Conservation (phyloP, 2,113 vertebrate species). For the Cariama cristata region DNA sequence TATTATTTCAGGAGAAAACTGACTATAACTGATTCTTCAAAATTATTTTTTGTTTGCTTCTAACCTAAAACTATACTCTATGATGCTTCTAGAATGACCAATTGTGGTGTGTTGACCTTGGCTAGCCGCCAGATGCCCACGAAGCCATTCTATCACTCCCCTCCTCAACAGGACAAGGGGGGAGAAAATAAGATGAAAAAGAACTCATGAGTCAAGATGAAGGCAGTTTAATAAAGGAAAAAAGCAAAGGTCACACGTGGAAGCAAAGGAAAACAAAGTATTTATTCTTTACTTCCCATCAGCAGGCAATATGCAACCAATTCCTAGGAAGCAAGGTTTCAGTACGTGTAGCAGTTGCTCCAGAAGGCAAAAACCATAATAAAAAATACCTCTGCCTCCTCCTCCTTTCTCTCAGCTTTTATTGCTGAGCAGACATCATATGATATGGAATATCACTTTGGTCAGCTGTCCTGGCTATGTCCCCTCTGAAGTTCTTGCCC, state of each 20-base stretch:
- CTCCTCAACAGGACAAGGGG: background rate
- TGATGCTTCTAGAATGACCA: background rate
- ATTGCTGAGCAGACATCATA: background rate
- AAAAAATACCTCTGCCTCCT: accelerated
- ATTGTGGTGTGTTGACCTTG: background rate
- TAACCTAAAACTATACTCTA: background rate
- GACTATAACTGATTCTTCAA: background rate
- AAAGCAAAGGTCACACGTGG: accelerated
- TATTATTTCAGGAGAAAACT: background rate
- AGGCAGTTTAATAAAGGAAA: background rate
- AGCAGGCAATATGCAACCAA: background rate
- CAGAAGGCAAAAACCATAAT: accelerated
- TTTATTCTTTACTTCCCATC: background rate
- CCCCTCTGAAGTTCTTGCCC: background rate
- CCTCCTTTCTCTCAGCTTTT: background rate
- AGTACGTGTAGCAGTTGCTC: accelerated
- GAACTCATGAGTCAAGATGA: accelerated
- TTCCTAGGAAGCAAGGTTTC: background rate
- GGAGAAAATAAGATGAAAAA: background rate
- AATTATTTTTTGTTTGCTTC: background rate
- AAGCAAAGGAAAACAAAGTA: background rate
- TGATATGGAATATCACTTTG: background rate
- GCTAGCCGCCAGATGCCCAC: background rate
- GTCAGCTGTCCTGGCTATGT: background rate
- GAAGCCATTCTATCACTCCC: accelerated